Evolutionary conservation across 2,797 vertebrate genomes (phyloP).

Genomic region (Harpagifer antarcticus): DNA sequence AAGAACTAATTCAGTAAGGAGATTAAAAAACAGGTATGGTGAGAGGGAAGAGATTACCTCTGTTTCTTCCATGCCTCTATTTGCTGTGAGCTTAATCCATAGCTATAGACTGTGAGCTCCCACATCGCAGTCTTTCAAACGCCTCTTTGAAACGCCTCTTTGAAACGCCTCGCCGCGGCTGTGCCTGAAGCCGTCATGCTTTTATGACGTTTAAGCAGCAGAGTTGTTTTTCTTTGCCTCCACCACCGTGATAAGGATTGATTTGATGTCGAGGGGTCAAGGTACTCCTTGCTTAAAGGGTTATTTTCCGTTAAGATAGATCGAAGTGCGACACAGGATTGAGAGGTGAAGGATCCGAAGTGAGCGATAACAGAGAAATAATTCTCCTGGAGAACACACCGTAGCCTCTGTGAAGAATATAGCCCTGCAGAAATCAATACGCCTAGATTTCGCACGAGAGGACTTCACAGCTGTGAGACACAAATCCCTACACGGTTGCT

Average conservation of each 20-base stretch:
- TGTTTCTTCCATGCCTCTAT: slow-evolving; percentile 82
- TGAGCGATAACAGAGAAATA: slow-evolving; percentile 24
- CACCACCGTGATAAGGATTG: slow-evolving; percentile 54
- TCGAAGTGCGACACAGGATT: slow-evolving; percentile 39
- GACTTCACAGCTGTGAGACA: slow-evolving; percentile 66
- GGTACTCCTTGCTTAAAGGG: slow-evolving; percentile 40
- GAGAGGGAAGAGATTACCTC: slow-evolving; percentile 81
- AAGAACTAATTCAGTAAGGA: slow-evolving; percentile 80
- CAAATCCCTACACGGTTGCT: slow-evolving; percentile 53
- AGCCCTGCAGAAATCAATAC: slow-evolving; percentile 72
- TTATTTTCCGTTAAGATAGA: slow-evolving; percentile 40
- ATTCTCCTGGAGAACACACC: slow-evolving; percentile 50
- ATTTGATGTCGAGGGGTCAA: slow-evolving; percentile 61
- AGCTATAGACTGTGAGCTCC: slow-evolving; percentile 73
- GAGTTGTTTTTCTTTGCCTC: slow-evolving; percentile 67
- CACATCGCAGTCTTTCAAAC: slow-evolving; percentile 77
- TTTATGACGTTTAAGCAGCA: slow-evolving; percentile 64
- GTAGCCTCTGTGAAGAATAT: slow-evolving; percentile 57
- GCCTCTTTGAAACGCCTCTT: slow-evolving; percentile 69
- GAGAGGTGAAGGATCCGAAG: slow-evolving; percentile 58
- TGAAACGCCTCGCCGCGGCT: slow-evolving; percentile 67
- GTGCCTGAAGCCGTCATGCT: slow-evolving; percentile 50
- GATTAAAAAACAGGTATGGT: slow-evolving; percentile 80
- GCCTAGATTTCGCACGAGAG: slow-evolving; percentile 70
- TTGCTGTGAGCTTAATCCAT: slow-evolving; percentile 81